Percentiles rank a stretch among this genome's conserved stretches.
Conservation (phyloP, 2,888 invertebrate genomes). For the Aphrophora alni region DNA sequence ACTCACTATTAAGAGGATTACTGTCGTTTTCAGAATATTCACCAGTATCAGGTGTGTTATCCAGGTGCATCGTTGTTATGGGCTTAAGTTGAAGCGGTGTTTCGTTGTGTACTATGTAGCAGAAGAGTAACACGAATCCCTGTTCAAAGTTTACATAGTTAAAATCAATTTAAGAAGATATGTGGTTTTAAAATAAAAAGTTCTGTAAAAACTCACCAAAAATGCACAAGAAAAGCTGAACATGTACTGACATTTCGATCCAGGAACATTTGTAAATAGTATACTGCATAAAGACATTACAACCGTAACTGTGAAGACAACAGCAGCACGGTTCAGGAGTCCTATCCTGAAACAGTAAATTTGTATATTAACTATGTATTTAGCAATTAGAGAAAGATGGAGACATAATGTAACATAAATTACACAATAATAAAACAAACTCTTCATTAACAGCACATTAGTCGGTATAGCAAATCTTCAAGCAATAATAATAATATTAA, state of each 20-base stretch:
- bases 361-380: too few relatives aligned
- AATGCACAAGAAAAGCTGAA: constrained; percentile 79
- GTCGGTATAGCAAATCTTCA: too few relatives aligned
- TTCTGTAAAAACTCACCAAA: constrained; percentile 61
- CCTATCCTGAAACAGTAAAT: constrained; percentile 62
- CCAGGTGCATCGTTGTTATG: constrained; percentile 58
- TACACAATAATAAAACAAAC: too few relatives aligned
- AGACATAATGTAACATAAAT: too few relatives aligned
- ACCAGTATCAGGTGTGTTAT: constrained; percentile 57
- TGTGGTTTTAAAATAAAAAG: not conserved
- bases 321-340: constrained; percentile 66
- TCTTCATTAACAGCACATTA: too few relatives aligned
- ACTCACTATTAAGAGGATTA: constrained; percentile 69
- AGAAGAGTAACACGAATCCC: constrained; percentile 66
- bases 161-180: too few relatives aligned
- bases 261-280: constrained; percentile 67
- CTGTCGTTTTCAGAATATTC: constrained; percentile 60
- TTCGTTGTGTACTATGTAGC: constrained; percentile 67
- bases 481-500: too few relatives aligned
- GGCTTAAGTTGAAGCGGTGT: constrained; percentile 58
- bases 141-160: constrained; percentile 56
- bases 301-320: constrained; percentile 65
- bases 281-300: constrained; percentile 68
- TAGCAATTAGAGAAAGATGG: too few relatives aligned
- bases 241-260: constrained; percentile 72